phyloP scores from a whole-genome alignment of 2,797 vertebrate genomes.

The Geotrypetes seraphini region DNA sequence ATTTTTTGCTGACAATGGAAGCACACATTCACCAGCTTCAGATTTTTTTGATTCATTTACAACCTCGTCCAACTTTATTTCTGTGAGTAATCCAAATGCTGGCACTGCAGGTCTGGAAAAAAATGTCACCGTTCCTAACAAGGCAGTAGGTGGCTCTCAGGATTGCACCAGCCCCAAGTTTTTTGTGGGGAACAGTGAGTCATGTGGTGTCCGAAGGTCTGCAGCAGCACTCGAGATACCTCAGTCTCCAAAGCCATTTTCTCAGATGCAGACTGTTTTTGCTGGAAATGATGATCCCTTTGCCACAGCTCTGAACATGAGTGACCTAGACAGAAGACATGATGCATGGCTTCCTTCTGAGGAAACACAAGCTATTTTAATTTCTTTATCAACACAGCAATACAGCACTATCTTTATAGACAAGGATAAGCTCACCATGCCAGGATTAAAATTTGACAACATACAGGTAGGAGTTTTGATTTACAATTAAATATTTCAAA shows the following conservation, averaged over 20 bases:
- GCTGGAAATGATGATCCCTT: conserved; percentile 83
- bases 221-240: conserved; percentile 33
- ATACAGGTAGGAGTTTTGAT: conserved; percentile 77
- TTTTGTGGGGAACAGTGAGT: conserved; percentile 28
- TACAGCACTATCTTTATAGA: conserved; percentile 67
- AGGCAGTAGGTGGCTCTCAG: conserved; percentile 7
- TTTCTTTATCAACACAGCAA: conserved; percentile 77
- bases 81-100: conserved; percentile 86
- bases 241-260: conserved; percentile 60
- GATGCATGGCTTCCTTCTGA: conserved; percentile 90
- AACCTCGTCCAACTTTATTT: conserved; percentile 77
- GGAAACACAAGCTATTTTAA: conserved; percentile 69
- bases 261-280: conserved; percentile 85
- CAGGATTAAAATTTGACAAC: conserved; percentile 94
- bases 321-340: conserved; percentile 81
- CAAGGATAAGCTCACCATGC: conserved; percentile 83
- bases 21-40: conserved; percentile 65
- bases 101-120: conserved; percentile 53
- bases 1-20: conserved; percentile 78
- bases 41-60: conserved; percentile 98
- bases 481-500: no score
- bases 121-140: conserved; percentile 50
- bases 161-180: conserved; percentile 34
- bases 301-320: conserved; percentile 85
- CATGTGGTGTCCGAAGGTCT: conserved; percentile 27